phyloP scores from a whole-genome alignment of 2,888 invertebrate genomes.

The Tipula helvola region DNA sequence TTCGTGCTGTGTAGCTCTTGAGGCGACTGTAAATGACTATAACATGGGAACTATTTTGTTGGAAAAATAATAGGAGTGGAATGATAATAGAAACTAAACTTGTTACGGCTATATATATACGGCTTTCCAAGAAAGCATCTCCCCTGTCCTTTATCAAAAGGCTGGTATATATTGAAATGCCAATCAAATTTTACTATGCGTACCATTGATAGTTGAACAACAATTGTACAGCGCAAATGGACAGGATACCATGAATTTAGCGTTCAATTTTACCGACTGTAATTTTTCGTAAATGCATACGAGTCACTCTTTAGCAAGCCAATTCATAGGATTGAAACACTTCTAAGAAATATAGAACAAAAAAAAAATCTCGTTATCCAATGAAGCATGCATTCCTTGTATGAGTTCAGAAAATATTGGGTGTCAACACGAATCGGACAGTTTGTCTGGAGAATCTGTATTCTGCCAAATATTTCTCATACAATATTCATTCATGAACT shows the following conservation, averaged over 20 bases:
- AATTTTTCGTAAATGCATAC: not conserved
- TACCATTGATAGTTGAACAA: not conserved
- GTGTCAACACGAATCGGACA: not conserved
- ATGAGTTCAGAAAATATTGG: not conserved
- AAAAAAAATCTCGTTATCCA: not conserved
- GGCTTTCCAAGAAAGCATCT: not conserved
- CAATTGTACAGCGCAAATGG: not conserved
- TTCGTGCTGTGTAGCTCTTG: not conserved
- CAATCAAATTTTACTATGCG: not conserved
- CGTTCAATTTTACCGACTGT: not conserved
- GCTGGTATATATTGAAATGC: not conserved
- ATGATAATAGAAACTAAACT: not conserved
- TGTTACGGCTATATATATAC: not conserved
- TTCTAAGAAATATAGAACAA: not conserved
- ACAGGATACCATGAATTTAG: not conserved
- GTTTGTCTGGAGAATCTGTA: not conserved
- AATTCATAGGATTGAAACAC: not conserved
- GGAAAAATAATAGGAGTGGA: not conserved
- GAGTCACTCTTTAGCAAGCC: not conserved
- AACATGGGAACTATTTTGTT: not conserved
- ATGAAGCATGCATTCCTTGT: not conserved
- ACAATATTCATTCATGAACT: not conserved
- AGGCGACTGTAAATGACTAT: not conserved
- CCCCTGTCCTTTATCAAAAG: not conserved
- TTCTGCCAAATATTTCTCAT: not conserved